These are phyloP conservation scores for Papio anubis DNA, from an alignment of 2,113 vertebrate genomes.

Conservation along the genomic window DNA sequence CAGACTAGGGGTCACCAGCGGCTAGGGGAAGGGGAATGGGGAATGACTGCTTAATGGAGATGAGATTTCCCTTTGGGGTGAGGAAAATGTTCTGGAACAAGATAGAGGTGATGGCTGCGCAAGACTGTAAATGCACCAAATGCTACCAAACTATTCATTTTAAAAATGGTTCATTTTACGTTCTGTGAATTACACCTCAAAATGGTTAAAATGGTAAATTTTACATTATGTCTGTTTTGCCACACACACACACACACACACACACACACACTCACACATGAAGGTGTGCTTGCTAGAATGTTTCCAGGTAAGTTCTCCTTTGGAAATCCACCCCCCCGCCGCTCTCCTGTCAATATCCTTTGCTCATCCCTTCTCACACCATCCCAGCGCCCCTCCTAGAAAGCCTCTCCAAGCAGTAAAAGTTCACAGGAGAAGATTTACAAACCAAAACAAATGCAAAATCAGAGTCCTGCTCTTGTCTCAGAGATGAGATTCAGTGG, in stretches of 20 bases:
- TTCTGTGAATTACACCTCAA: conserved; percentile 8
- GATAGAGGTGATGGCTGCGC: background rate
- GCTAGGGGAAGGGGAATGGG: background rate
- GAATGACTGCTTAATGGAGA: background rate
- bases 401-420: background rate
- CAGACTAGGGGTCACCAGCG: background rate
- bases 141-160: background rate
- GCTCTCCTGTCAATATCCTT: background rate
- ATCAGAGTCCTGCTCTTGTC: background rate
- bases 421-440: background rate
- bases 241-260: background rate
- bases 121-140: background rate
- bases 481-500: background rate
- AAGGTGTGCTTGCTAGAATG: background rate
- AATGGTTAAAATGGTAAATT: background rate
- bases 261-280: background rate
- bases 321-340: background rate
- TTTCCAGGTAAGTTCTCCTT: background rate
- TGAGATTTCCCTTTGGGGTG: background rate
- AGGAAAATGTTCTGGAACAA: background rate
- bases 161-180: background rate
- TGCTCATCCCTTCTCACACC: background rate
- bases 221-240: background rate
- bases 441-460: background rate
- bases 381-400: background rate